Base-by-base conservation (phyloP, 1,140 invertebrate genomes). In the Metopolophium dirhodum region DNA sequence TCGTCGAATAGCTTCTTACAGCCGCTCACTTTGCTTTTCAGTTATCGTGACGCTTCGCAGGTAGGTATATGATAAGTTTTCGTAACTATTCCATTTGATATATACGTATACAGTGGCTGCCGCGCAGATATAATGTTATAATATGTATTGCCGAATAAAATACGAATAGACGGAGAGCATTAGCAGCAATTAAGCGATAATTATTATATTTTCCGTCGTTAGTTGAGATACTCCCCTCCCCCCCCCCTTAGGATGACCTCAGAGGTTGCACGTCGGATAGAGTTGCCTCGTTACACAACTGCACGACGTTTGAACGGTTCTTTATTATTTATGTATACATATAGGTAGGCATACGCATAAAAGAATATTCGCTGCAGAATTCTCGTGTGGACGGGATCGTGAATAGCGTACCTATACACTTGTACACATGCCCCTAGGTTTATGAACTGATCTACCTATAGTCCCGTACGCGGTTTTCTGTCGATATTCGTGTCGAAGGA, bases 141-240 rank as follows among this genome's bases (percentile, higher is more conserved):
- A 37, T 30, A n/a, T 22, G 26, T 45, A 68, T 68, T 68, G 89
- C 51, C 89, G 68, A 91, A 91, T 51, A 83, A 41, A 77, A 91
- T 91, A 89, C 51, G 30, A 47, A 45, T 45, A 68, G 61, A 22
- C 61, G 35, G 45, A 54, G 22, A 82, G 68, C 35, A 61, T 91
- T 82, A 91, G 90, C n/a, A 35, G 45, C 90, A 91, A 91, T 91
- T 91, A 91, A 91, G 90, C 22, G 90, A 91, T 91, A 82, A 91
- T 91, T 91, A 91, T 91, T 49, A 14, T 83, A 83, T 57, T 82
- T 45, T 91, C 57, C 61, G 6, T 54, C 57, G 18, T n/a, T 37
- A 37, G 41, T 82, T 37, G 30, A 77, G 61, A 8, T 57, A 90
- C 23, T 51, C 88, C n/a, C 57, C 22, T 23, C 41, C 41, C 3